Base-by-base conservation (phyloP, 2,888 invertebrate species). In the Lasioglossum lativentre region DNA sequence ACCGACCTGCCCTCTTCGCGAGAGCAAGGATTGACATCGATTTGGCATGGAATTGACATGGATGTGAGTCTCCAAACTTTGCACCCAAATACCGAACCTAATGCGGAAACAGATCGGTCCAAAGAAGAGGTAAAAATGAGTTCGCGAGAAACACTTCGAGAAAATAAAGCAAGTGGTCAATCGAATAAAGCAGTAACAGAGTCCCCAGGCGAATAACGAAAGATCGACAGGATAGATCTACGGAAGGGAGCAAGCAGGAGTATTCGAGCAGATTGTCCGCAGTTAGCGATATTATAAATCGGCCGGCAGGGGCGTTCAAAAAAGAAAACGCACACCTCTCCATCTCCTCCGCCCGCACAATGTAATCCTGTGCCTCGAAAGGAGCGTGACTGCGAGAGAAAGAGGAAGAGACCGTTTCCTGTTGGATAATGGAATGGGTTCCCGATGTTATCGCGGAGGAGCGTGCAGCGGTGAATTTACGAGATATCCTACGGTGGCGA, bases 401-500 rank as follows among this genome's bases (percentile, higher is more conserved):
- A n/a, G 70, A 70, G 40, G 40, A 40, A 23, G 38, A 23, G 45
- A 45, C 66, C 63, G 75, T 78, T 72, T 74, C 63, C 77, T 75
- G 82, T 71, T 73, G 89, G 76, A 89, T 86, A 89, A 89, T 91
- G 85, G 86, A 88, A 91, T 83, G 86, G 86, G 75, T 86, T 88
- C 81, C 47, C 81, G 91, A 88, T 90, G 88, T 84, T 86, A 88
- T 91, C 90, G 85, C 72, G 79, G 75, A 71, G 81, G 74, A 83
- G 63, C 80, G 82, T 85, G 83, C 76, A 70, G 78, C 79, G 73
- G 72, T 74, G 80, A 90, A 90, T 90, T 90, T 88, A 89, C 86
- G 88, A 87, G 90, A 86, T 86, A 90, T 89, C 82, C 84, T 47
- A 83, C 83, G 86, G 84, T 84, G 91, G 83, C 83, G 88, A 89